A percentile compares a stretch with the other conserved stretches of the same genome.
Evolutionary conservation across 2,888 invertebrate genomes (phyloP).

Genomic region (Xanthostigma xanthostigma): DNA sequence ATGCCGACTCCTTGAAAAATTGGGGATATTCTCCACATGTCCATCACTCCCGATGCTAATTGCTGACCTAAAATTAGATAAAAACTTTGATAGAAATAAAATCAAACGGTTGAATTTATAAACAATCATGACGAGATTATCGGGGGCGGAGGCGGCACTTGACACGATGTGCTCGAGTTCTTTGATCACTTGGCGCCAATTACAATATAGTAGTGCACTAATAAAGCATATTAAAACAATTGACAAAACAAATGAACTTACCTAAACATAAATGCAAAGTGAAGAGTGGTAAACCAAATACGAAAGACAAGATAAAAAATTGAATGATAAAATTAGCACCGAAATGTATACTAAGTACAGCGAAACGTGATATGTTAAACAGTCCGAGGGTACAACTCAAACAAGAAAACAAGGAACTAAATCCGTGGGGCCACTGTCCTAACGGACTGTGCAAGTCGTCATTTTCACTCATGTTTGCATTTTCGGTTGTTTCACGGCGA

Average conservation of each 20-base stretch:
- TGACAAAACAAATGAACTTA: conserved; percentile 25
- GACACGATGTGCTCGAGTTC: too few relatives aligned
- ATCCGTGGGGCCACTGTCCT: conserved; percentile 51
- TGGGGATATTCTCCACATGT: conserved; percentile 89
- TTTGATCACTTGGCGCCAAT: too few relatives aligned
- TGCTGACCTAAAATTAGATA: conserved; percentile 56
- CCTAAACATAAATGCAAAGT: conserved; percentile 66
- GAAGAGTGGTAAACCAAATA: conserved; percentile 66
- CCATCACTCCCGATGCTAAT: conserved; percentile 68
- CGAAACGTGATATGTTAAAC: conserved; percentile 78
- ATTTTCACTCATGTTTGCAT: conserved; percentile 3
- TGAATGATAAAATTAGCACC: conserved; percentile 82
- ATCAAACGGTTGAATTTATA: not conserved
- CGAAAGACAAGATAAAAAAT: conserved; percentile 66
- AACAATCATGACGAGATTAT: not conserved
- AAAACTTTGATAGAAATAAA: too few relatives aligned
- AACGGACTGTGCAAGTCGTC: conserved; percentile 34
- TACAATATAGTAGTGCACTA: too few relatives aligned
- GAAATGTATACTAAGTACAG: conserved; percentile 72
- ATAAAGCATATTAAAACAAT: too few relatives aligned
- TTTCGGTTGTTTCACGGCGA: not conserved
- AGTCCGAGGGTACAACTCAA: conserved; percentile 76
- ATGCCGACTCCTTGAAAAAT: conserved; percentile 83
- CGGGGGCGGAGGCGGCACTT: too few relatives aligned
- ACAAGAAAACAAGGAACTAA: conserved; percentile 68